Percentiles rank a stretch among this genome's conserved stretches.
Conservation (phyloP, 2,888 invertebrate genomes). For the Zygogramma bicolorata region DNA sequence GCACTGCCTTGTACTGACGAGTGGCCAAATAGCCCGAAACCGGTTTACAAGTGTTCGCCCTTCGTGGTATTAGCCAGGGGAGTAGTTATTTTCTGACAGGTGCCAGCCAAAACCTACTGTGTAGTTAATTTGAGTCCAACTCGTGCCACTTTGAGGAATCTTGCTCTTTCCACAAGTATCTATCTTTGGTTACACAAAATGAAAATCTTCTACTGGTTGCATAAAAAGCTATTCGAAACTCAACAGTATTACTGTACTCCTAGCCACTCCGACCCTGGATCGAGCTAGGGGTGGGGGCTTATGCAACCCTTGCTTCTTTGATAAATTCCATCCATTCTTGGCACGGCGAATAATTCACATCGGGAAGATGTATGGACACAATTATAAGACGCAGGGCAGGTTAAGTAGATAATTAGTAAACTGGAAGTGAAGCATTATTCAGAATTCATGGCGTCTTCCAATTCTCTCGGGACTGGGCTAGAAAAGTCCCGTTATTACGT, state of each 20-base stretch:
- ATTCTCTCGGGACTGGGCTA: slow-evolving; percentile 41
- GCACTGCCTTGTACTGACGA: no score
- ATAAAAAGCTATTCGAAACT: not conserved
- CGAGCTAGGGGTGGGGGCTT: not conserved
- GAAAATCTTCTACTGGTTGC: no score
- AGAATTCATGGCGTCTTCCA: slow-evolving; percentile 47
- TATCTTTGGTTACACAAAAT: no score
- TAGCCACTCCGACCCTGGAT: not conserved
- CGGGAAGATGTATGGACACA: slow-evolving; percentile 53
- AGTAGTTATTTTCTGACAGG: no score
- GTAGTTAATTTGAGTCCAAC: no score
- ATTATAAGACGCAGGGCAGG: slow-evolving; percentile 53
- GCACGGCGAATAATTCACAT: slow-evolving; percentile 45
- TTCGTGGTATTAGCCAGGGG: no score
- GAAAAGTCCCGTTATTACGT: slow-evolving; percentile 3
- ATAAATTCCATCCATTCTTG: slow-evolving; percentile 37
- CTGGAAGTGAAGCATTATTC: slow-evolving; percentile 46
- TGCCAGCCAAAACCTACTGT: no score
- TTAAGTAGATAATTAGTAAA: slow-evolving; percentile 56
- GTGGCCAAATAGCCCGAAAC: no score
- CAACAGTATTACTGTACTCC: not conserved
- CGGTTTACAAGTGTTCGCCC: no score
- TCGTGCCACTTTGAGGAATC: no score
- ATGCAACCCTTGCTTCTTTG: slow-evolving; percentile 34
- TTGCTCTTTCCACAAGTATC: no score